Base-by-base conservation (phyloP, 2,797 vertebrate species). In the Clarias platycephalus region DNA sequence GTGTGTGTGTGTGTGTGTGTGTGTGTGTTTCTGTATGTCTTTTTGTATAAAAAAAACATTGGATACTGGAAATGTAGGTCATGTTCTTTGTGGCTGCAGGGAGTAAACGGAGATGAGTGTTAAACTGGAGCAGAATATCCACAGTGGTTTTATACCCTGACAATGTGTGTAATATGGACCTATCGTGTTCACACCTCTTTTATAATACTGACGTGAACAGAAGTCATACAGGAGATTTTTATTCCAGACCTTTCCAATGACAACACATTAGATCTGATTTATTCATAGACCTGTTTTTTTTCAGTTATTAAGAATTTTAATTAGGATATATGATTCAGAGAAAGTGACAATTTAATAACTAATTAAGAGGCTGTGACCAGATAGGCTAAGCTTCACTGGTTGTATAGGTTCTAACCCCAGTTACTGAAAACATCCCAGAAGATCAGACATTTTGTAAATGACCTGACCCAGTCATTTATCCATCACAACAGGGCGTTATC, bases 11-110 rank as follows among this genome's bases (percentile, higher is more conserved):
- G 22, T 62, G 22, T 63, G 1, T 6, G 16, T 22, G 57, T 62
- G 53, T 49, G 57, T 66, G 20, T 57, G 40, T 80, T 49, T 79
- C 8, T 63, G 40, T 80, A 26, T 66, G 20, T 57, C 28, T 80
- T 49, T 79, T 1, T 63, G 40, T 80, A 26, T 79, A 44, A 24
- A 15, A n/a, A 24, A 44, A 37, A 63, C 77, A n/a, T 26, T 13
- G n/a, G 8, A 20, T 10, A 22, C 22, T 78, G 5, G 13, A 74
- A 86, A 86, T 79, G 78, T 86, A 82, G 85, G 83, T 82, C 80
- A 82, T 20, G 24, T 37, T 80, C 62, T n/a, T 16, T 71, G 81
- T 58, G 55, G 37, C 60, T 74, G 55, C 58, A 75, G 40, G 62
- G 40, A 82, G 26, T 40, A 37, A 24, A 70, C 67, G 18, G 28